Evolutionary conservation across 2,113 vertebrate species (phyloP), one percentile per base, ranked within the genome.

Genomic region (Pipa parva): DNA sequence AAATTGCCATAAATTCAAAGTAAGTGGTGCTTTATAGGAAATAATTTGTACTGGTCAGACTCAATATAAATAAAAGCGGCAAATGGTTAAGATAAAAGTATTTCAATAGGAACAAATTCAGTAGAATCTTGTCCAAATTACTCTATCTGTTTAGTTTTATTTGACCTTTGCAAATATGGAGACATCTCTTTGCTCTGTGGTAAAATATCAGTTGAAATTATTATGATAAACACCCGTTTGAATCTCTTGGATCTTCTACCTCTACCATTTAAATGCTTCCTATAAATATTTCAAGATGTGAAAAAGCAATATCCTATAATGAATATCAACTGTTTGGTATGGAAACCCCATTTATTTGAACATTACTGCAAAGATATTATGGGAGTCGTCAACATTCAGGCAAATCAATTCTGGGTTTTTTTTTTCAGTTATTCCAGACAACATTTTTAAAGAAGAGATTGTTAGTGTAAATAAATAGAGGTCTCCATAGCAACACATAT

Each of bases 401-500:
- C n/a, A n/a, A n/a, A n/a, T n/a, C 58, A 50, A 59, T 70, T 61
- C 57, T 69, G 26, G n/a, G 20, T 12, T 70, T 50, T 61, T 54
- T 54, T 52, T 48, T 59, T 70, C n/a, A 45, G 27, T 10, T 6
- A 58, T 22, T 57, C 57, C 65, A 69, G 31, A 27, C 15, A 25
- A 26, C 46, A 26, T 26, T 45, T 22, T 64, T 55, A 54, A 50
- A 37, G 54, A 48, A 52, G 25, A 54, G 13, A 18, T 20, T 61
- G 55, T 70, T 60, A 24, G 26, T 61, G 37, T 61, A 70, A 70
- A 70, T 70, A 70, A 39, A 42, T 42, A 39, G 25, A 39, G 5
- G 20, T 70, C 58, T 54, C 57, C 58, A 36, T 60, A 51, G 66
- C 48, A 70, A 70, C 66, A 21, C 31, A 61, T 17, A 45, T 51